phyloP scores from a whole-genome alignment of 2,888 invertebrate species.

The Blastobasis lacticolella region DNA sequence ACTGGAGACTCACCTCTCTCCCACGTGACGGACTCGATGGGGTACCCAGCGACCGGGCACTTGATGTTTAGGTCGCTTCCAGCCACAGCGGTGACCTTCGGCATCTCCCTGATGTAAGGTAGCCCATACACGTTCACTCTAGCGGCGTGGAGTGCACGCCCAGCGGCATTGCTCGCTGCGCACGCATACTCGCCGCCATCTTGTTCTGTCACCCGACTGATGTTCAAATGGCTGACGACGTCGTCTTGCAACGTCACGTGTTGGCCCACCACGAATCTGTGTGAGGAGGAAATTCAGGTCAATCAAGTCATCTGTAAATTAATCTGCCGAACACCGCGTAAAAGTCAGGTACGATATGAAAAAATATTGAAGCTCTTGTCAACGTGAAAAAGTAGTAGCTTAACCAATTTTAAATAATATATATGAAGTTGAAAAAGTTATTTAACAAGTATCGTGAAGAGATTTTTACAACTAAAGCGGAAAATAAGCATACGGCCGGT shows the following conservation, averaged over 20 bases:
- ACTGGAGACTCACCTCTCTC: conserved; percentile 81
- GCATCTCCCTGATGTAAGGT: conserved; percentile 91
- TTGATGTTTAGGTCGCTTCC: conserved; percentile 89
- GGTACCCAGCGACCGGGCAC: conserved; percentile 92
- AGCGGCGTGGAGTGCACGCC: conserved; percentile 86
- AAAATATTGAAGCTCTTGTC: no score
- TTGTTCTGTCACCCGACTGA: conserved; percentile 89
- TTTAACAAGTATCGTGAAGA: no score
- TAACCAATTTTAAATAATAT: no score
- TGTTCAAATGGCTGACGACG: conserved; percentile 94
- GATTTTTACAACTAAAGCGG: no score
- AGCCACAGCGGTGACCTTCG: conserved; percentile 89
- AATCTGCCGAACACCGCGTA: no score
- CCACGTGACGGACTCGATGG: conserved; percentile 91
- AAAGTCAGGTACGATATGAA: no score
- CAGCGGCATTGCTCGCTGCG: conserved; percentile 87
- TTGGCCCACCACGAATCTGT: conserved; percentile 90
- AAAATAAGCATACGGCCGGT: no score
- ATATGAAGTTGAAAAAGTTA: no score
- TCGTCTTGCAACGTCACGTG: conserved; percentile 94
- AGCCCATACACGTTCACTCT: conserved; percentile 91
- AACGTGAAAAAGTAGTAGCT: no score
- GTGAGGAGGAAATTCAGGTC: no score
- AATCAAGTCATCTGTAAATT: no score
- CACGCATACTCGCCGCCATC: conserved; percentile 94